Evolutionary conservation across 2,888 invertebrate genomes (phyloP).

Genomic region (Diaperis boleti): DNA sequence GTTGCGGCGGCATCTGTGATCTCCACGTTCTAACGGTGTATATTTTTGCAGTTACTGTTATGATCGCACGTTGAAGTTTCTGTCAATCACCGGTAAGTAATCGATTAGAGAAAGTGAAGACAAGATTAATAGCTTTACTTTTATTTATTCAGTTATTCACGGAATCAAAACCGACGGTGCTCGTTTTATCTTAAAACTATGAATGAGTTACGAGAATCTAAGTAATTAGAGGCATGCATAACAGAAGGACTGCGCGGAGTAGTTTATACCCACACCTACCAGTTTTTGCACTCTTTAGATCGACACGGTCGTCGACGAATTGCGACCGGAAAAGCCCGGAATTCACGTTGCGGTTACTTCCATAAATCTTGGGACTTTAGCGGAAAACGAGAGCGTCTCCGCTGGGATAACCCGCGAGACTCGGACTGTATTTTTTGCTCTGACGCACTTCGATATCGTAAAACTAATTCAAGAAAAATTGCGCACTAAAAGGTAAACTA

Average conservation of each 20-base stretch:
- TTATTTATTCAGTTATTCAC: conserved; percentile 8
- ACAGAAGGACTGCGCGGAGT: conserved; percentile 4
- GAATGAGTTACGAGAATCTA: conserved; percentile 34
- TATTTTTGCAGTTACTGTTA: conserved; percentile 40
- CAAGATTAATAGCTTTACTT: neutral
- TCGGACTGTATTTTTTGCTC: too few relatives aligned
- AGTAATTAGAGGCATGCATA: conserved; percentile 34
- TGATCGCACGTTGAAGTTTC: conserved; percentile 50
- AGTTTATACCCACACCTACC: neutral
- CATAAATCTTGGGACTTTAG: neutral
- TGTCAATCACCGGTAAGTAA: conserved; percentile 27
- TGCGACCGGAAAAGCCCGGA: conserved; percentile 5
- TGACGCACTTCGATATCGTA: too few relatives aligned
- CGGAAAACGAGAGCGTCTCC: neutral
- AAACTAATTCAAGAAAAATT: too few relatives aligned
- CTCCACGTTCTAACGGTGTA: neutral
- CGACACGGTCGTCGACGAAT: conserved; percentile 1
- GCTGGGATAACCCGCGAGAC: too few relatives aligned
- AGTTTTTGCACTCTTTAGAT: conserved; percentile 18
- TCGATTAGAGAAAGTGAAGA: neutral
- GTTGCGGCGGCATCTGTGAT: conserved; percentile 30
- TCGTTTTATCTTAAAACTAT: conserved; percentile 29
- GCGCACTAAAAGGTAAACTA: too few relatives aligned
- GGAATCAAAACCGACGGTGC: conserved; percentile 11
- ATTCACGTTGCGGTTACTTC: neutral